Evolutionary conservation across 2,888 invertebrate species (phyloP), one percentile per base, ranked within the genome.

Genomic region (Orthonychiurus folsomi): DNA sequence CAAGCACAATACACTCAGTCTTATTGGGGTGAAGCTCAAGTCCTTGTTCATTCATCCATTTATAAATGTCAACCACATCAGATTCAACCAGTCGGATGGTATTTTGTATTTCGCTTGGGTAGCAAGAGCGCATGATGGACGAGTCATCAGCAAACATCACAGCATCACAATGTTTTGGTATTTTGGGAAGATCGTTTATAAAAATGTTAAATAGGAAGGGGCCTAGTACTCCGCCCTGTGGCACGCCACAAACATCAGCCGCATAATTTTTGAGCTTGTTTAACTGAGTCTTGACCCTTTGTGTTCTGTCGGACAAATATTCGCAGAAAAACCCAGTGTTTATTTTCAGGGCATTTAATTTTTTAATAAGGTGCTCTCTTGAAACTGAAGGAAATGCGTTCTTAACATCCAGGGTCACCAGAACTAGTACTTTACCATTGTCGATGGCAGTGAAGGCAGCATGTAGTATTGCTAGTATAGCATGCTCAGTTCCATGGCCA

Each of bases 121-220:
- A 37, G 37, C 37, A 37, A 9, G 37, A 37, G 5, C 5, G 15
- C 37, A 37, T 9, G 15, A 37, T 5, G 37, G 37, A 9, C 5
- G 37, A 9, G 15, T 37, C 37, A 37, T 37, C 37, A 9, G 37
- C 37, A 37, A 9, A 37, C 5, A 37, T 5, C 9, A 37, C 15
- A 37, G 37, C 15, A 15, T 37, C 9, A 15, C 37, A 37, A 5
- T 15, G 15, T 15, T 9, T 9, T 9, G 37, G 37, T 9, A 37
- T 15, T 9, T 15, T 23, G 9, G 37, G 47, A 2, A 58, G 20
- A 21, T 59, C 59, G n/a, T 9, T 26, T 23, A 59, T 59, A 50
- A 48, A 59, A 3, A 59, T 20, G 20, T 27, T 20, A 53, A 59
- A 59, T 18, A 59, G 28, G 2, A 59, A 1, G 1, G 59, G 59